Percentiles rank a stretch among this genome's conserved stretches.
Conservation (phyloP, 2,888 invertebrate species). For the Dromius quadrimaculatus region DNA sequence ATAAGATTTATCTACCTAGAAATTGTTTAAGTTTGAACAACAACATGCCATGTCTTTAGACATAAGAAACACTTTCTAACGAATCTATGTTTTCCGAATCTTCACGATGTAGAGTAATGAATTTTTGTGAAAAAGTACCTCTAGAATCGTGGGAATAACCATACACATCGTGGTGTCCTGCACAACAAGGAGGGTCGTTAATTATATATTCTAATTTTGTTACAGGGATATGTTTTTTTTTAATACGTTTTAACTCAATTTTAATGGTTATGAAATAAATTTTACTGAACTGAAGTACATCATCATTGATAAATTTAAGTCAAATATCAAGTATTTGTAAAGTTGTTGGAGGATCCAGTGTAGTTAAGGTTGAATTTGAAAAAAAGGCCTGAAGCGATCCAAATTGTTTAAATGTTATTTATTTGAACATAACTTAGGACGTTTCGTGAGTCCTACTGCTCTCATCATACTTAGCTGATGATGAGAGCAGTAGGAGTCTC, state of each 20-base stretch:
- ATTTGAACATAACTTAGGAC: no score
- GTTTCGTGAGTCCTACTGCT: no score
- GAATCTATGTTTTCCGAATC: constrained; percentile 45
- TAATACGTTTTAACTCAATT: not conserved
- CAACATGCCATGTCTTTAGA: constrained; percentile 42
- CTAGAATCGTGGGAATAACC: constrained; percentile 80
- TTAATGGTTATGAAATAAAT: no score
- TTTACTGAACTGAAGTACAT: no score
- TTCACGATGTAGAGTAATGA: constrained; percentile 44
- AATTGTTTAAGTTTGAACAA: constrained; percentile 37
- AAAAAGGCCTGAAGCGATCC: no score
- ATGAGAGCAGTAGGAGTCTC: no score
- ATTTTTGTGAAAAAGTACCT: constrained; percentile 71
- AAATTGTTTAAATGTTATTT: no score
- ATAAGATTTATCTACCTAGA: constrained; percentile 34
- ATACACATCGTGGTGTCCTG: constrained; percentile 73
- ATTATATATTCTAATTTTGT: constrained; percentile 1
- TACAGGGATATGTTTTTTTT: not conserved
- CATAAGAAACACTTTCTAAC: constrained; percentile 49
- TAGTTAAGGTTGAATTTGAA: no score
- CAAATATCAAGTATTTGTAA: no score
- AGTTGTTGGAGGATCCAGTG: no score
- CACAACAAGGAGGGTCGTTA: constrained; percentile 61
- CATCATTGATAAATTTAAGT: no score
- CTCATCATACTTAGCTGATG: no score